Evolutionary conservation across 2,888 invertebrate genomes (phyloP), one percentile per base, ranked within the genome.

Genomic region (Chloroclystis v-ata): DNA sequence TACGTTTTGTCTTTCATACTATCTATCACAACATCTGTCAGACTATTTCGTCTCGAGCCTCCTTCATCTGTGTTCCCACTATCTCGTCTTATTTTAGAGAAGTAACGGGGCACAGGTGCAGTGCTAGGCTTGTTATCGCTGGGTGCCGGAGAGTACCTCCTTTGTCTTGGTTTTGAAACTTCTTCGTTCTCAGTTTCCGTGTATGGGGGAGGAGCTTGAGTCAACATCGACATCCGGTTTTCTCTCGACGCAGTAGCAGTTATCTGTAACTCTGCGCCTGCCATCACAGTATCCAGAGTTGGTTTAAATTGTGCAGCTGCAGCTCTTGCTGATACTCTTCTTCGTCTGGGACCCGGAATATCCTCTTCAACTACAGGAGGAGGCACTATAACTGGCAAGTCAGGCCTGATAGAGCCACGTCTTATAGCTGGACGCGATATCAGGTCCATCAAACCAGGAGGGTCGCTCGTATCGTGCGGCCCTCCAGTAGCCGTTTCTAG

Each of bases 21-120:
- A 50, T 89, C 89, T 68, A 89, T 82, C 54, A 84, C 84, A 63
- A 89, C 67, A 59, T 89, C 89, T 32, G 85, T 89, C 54, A 89
- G 67, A 65, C 89, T 89, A 43, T 75, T 73, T 39, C 87, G 76
- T 59, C 89, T 76, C 2, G 80, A 79, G 60, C 66, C 70, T 46
- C 61, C 67, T 39, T 77, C 80, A 52, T 82, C 83, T 49, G 65
- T 67, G 12, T 44, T 30, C 4, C 61, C 58, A 57, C 78, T 84
- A 43, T 87, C 87, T 63, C 81, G 84, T 29, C 83, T 75, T 56
- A 82, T 77, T 45, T 84, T 75, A 1, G 84, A 81, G 53, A 75
- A 87, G n/a, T 85, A 73, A 63, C 87, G 77, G 7, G 82, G 79
- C 5, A 87, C 78, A 14, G 87, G 86, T 13, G 81, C 84, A 1